These are phyloP conservation scores for Probosciger aterrimus DNA, from an alignment of 2,113 vertebrate species.

Conservation along the genomic window DNA sequence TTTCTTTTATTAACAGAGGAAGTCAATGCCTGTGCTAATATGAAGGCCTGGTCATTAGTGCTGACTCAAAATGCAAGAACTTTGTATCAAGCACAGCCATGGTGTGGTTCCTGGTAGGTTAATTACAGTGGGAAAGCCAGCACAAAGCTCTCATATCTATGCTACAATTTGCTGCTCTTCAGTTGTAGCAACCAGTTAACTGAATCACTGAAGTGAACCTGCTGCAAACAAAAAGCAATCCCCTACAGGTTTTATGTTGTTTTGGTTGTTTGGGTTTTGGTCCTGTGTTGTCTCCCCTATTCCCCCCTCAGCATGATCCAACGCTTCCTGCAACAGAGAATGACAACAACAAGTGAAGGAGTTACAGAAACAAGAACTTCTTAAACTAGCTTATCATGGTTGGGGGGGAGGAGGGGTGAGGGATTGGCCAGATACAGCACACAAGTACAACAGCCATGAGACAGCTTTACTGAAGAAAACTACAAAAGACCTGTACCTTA, in stretches of 20 bases:
- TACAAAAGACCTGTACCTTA: background rate
- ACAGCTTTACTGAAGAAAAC: background rate
- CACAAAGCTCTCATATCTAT: rapidly evolving
- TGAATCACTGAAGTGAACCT: background rate
- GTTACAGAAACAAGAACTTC: background rate
- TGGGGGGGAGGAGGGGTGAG: background rate
- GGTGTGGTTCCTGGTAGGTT: rapidly evolving
- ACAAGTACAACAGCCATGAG: rapidly evolving
- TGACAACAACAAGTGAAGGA: background rate
- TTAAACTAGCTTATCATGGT: background rate
- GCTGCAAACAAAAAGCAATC: background rate
- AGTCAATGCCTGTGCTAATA: background rate
- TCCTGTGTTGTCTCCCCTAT: rapidly evolving
- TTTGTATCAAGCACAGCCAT: background rate
- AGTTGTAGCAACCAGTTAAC: background rate
- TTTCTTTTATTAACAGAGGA: background rate
- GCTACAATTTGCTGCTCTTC: background rate
- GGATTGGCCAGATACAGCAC: background rate
- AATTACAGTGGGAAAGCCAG: background rate
- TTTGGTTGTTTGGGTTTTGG: background rate
- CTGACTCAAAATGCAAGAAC: background rate
- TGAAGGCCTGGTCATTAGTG: background rate
- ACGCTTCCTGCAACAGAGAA: background rate
- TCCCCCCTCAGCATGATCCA: background rate
- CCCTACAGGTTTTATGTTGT: background rate